Conservation (phyloP, 2,797 vertebrate species). For the Erithacus rubecula region DNA sequence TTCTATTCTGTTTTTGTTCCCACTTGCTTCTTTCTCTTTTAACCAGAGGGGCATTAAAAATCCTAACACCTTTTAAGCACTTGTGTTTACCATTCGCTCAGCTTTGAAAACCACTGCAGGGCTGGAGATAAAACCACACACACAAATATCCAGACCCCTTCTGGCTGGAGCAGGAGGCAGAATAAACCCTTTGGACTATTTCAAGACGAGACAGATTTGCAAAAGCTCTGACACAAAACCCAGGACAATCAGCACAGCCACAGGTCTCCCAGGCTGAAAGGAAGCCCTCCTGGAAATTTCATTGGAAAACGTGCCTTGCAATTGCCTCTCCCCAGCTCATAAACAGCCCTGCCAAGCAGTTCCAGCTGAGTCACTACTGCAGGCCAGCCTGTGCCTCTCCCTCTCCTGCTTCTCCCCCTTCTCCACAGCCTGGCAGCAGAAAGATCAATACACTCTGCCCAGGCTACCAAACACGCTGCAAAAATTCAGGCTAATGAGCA, state of each 20-base stretch:
- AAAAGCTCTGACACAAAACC: constrained; percentile 22
- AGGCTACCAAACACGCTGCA: neutral
- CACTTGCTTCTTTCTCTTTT: neutral
- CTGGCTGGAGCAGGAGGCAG: constrained; percentile 4
- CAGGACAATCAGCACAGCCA: neutral
- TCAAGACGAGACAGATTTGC: neutral
- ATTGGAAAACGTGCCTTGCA: neutral
- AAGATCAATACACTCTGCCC: neutral
- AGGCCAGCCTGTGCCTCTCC: neutral
- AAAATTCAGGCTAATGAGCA: neutral
- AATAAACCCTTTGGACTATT: constrained; percentile 44
- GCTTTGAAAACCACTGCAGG: constrained; percentile 30
- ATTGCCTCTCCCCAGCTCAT: neutral
- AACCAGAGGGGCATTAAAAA: constrained; percentile 8
- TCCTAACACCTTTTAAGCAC: neutral
- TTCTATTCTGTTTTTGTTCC: neutral
- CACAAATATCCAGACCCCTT: constrained; percentile 5
- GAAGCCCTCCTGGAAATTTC: constrained; percentile 17
- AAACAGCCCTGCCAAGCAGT: neutral
- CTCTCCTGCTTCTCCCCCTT: neutral
- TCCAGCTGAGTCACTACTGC: constrained; percentile 38
- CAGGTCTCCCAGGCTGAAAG: constrained; percentile 27
- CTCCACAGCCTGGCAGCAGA: neutral
- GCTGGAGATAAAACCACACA: constrained; percentile 46
- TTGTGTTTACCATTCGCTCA: neutral